phyloP scores from a whole-genome alignment of 2,113 vertebrate species.

The Toxostoma redivivum region DNA sequence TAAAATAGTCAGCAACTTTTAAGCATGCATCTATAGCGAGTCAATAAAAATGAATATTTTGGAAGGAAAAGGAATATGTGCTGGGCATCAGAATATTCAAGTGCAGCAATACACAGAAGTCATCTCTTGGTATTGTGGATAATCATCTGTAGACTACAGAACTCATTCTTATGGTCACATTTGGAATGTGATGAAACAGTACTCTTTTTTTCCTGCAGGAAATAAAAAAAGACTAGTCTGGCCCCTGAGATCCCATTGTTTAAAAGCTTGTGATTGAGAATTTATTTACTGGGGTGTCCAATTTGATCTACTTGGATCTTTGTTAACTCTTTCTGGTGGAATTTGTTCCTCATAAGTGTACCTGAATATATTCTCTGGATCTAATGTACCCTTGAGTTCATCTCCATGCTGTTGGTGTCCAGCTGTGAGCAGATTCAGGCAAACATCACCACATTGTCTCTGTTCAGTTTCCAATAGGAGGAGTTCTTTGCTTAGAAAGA shows the following conservation, averaged over 20 bases:
- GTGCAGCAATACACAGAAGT: background rate
- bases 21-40: background rate
- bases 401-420: background rate
- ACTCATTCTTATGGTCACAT: background rate
- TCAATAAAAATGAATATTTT: background rate
- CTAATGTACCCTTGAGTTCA: background rate
- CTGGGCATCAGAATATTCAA: background rate
- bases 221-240: background rate
- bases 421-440: background rate
- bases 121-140: background rate
- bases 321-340: background rate
- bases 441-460: background rate
- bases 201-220: background rate
- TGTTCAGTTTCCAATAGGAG: background rate
- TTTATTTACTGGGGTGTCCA: background rate
- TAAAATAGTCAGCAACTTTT: background rate
- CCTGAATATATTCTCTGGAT: background rate
- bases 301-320: background rate
- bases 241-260: background rate
- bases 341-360: background rate
- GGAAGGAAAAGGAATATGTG: background rate
- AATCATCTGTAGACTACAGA: background rate
- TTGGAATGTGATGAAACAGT: background rate
- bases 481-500: background rate
- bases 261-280: background rate